A percentile compares a stretch with the other conserved stretches of the same genome.
Evolutionary conservation across 2,797 vertebrate genomes (phyloP).

Genomic region (Chelmon rostratus): DNA sequence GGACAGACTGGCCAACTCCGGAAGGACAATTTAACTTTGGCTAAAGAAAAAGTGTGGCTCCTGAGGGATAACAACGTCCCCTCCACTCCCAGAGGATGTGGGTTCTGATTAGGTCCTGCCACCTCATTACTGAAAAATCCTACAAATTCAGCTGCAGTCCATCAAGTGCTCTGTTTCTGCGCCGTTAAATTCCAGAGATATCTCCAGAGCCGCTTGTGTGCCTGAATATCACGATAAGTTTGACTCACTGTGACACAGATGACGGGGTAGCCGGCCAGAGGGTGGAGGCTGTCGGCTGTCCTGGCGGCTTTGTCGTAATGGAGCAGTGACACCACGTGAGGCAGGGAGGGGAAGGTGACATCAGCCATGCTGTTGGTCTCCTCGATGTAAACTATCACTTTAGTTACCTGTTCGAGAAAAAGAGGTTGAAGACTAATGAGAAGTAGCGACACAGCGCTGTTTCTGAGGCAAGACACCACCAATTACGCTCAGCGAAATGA

Average conservation of each 20-base stretch:
- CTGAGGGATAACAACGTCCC: conserved; percentile 14
- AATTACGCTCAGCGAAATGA: neutral
- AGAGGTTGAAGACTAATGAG: neutral
- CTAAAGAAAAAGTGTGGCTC: conserved; percentile 21
- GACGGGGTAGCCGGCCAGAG: conserved; percentile 92
- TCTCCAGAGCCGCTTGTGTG: neutral
- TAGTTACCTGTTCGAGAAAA: conserved; percentile 84
- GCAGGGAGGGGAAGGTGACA: conserved; percentile 95
- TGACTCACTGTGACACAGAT: conserved; percentile 93
- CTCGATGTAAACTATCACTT: conserved; percentile 96
- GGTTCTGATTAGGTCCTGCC: conserved; percentile 7
- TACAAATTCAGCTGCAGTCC: neutral
- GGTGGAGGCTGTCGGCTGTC: conserved; percentile 82
- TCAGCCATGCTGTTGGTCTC: conserved; percentile 94
- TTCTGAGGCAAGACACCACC: neutral
- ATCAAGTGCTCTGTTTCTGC: neutral
- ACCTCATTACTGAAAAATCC: conserved; percentile 12
- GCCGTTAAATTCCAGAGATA: neutral
- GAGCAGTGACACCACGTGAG: conserved; percentile 91
- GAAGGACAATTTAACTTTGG: conserved; percentile 58
- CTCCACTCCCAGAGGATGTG: conserved; percentile 14
- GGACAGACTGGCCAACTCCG: conserved; percentile 27
- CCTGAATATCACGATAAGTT: neutral
- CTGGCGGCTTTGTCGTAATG: conserved; percentile 88
- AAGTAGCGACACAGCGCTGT: neutral